Percentiles rank a stretch among this genome's conserved stretches.
These are phyloP conservation scores for Cephus sareptanus DNA, from an alignment of 2,888 invertebrate species.

Conservation along the genomic window DNA sequence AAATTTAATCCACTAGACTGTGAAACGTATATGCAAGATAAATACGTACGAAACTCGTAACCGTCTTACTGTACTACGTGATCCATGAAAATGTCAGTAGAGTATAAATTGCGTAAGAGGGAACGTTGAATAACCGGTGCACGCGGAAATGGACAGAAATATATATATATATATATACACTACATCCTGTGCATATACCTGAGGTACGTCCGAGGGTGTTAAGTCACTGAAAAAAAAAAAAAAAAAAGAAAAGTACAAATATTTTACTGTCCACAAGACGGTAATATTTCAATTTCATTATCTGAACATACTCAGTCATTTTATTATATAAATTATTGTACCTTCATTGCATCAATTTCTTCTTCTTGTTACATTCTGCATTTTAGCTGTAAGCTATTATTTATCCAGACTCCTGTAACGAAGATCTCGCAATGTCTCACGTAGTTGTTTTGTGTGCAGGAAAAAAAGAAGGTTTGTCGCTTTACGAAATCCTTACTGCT, in stretches of 20 bases:
- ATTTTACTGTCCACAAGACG: neutral
- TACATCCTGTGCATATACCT: neutral
- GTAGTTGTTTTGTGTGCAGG: neutral
- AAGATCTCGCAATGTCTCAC: neutral
- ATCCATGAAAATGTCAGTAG: constrained; percentile 53
- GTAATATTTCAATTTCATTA: neutral
- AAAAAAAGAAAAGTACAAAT: neutral
- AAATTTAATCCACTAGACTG: neutral
- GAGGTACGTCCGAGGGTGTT: neutral
- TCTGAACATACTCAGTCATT: neutral
- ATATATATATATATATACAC: neutral
- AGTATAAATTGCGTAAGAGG: constrained; percentile 18
- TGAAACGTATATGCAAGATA: neutral
- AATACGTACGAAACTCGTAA: neutral
- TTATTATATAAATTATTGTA: neutral
- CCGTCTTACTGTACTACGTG: constrained; percentile 11
- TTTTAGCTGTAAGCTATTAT: neutral
- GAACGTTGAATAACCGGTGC: constrained; percentile 49
- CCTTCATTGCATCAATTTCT: neutral
- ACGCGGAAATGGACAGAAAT: constrained; percentile 40
- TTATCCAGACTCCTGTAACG: neutral
- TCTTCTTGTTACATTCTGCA: neutral
- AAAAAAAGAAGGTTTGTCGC: neutral
- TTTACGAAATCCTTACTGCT: neutral
- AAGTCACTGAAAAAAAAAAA: neutral